Conservation (phyloP, 2,888 invertebrate genomes). For the Drosophila falleni region DNA sequence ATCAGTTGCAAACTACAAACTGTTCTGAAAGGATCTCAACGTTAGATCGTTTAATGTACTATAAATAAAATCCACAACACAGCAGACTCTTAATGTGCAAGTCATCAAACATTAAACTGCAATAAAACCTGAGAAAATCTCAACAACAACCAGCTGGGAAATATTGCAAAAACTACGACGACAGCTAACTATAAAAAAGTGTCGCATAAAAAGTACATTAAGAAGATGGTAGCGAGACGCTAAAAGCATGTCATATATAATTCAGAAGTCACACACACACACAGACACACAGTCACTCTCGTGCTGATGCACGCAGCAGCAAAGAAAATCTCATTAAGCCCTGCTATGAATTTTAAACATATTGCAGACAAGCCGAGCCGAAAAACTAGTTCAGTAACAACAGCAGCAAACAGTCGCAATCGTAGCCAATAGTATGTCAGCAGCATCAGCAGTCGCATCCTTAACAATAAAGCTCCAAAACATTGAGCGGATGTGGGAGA, state of each 20-base stretch:
- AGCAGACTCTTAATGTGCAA: background rate
- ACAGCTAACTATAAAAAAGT: conserved; percentile 56
- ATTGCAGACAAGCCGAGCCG: conserved; percentile 58
- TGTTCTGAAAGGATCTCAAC: conserved; percentile 23
- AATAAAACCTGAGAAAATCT: conserved; percentile 28
- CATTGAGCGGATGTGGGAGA: conserved; percentile 11
- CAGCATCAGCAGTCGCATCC: conserved; percentile 60
- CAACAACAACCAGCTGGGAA: conserved; percentile 9
- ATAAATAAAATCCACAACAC: conserved; percentile 14
- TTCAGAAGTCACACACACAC: conserved; percentile 39
- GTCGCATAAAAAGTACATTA: conserved; percentile 69
- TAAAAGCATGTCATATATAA: conserved; percentile 65
- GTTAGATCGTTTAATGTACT: conserved; percentile 15
- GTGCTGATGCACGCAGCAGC: conserved; percentile 18
- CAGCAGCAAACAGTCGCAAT: conserved; percentile 24
- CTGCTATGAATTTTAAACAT: conserved; percentile 80
- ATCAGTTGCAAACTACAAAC: conserved; percentile 27
- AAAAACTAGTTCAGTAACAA: conserved; percentile 69
- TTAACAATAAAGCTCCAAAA: conserved; percentile 38
- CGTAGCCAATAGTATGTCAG: conserved; percentile 65
- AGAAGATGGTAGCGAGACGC: conserved; percentile 49
- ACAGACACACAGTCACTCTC: conserved; percentile 18
- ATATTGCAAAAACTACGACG: conserved; percentile 3
- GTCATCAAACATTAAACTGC: conserved; percentile 26
- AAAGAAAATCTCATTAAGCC: conserved; percentile 74